These are phyloP conservation scores for Odontomyia ornata DNA, from an alignment of 2,888 invertebrate species.

Conservation along the genomic window DNA sequence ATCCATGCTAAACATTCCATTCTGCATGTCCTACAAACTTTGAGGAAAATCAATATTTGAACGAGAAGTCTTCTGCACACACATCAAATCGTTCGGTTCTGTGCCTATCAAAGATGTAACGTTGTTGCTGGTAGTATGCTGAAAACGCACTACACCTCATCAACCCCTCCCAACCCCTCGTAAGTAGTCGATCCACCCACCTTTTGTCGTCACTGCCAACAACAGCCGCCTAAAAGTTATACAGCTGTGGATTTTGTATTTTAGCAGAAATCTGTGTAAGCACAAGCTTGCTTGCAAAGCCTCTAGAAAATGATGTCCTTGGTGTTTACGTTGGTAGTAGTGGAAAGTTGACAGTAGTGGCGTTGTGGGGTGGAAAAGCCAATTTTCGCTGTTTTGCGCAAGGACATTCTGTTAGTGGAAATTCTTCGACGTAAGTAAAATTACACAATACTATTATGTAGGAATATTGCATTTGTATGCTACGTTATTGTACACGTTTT, in stretches of 20 bases:
- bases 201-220: not conserved
- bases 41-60: constrained; percentile 42
- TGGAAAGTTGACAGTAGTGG: not conserved
- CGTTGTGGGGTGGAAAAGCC: constrained; percentile 1
- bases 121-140: not conserved
- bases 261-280: not conserved
- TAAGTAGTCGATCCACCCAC: not conserved
- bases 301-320: constrained; percentile 15
- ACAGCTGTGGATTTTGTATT: constrained; percentile 2
- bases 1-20: not conserved
- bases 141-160: not conserved
- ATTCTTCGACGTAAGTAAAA: not conserved
- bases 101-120: not conserved
- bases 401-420: constrained; percentile 4
- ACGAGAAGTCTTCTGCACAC: constrained; percentile 24
- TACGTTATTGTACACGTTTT: not conserved
- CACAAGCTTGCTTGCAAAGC: not conserved
- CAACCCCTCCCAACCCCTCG: too few relatives aligned
- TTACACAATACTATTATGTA: not conserved
- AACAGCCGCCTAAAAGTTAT: not conserved
- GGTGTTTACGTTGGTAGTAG: not conserved
- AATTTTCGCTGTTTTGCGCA: constrained; percentile 24
- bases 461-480: not conserved
- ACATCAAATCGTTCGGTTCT: not conserved
- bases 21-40: constrained; percentile 24